A percentile compares a stretch with the other conserved stretches of the same genome.
Evolutionary conservation across 2,113 vertebrate species (phyloP).

Genomic region (Urocolius indicus): DNA sequence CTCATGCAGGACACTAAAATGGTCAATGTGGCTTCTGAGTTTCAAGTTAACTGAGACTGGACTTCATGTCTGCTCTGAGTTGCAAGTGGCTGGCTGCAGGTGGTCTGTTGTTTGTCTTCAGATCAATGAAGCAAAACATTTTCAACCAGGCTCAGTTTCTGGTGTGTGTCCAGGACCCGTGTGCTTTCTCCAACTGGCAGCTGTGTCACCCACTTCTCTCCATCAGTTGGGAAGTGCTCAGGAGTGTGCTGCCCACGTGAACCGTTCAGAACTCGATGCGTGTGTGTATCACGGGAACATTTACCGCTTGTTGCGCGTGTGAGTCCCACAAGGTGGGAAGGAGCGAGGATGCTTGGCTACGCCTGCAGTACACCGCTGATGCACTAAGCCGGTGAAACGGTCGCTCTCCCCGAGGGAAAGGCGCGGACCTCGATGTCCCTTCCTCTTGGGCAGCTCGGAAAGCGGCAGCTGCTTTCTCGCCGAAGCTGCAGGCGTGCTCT

Average conservation of each 20-base stretch:
- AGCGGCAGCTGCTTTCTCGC: neutral
- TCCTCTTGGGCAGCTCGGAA: neutral
- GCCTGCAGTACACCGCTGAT: rapidly evolving
- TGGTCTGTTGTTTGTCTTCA: neutral
- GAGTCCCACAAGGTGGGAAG: neutral
- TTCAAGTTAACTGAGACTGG: neutral
- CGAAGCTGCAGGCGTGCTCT: rapidly evolving
- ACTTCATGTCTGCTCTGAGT: neutral
- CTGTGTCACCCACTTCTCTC: neutral
- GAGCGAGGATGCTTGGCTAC: neutral
- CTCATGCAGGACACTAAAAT: neutral
- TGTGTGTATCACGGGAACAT: neutral
- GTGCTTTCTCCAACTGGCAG: neutral
- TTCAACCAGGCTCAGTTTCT: neutral
- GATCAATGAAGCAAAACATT: neutral
- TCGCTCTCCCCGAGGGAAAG: neutral
- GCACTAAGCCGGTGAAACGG: neutral
- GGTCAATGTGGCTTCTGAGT: neutral
- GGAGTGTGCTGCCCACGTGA: neutral
- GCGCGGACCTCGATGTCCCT: neutral
- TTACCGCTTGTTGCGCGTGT: neutral
- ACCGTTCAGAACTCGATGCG: neutral
- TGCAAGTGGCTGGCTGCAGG: neutral
- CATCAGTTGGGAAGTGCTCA: neutral
- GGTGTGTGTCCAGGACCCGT: neutral